These are phyloP conservation scores for Brachionichthys hirsutus DNA, from an alignment of 2,113 vertebrate species.

Conservation along the genomic window DNA sequence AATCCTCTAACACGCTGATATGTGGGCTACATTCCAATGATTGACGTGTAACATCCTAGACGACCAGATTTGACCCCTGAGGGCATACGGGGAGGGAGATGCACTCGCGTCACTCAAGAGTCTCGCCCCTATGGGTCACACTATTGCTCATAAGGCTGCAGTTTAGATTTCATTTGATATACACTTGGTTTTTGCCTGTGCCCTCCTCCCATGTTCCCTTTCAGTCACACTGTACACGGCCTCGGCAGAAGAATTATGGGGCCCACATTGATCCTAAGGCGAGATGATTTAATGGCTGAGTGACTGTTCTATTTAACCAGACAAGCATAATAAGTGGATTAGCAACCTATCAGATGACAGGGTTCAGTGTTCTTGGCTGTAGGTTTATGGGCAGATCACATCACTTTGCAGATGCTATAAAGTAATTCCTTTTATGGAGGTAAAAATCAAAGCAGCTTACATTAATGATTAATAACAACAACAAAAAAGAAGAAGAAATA, in stretches of 20 bases:
- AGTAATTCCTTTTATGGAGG: background rate
- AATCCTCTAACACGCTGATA: conserved; percentile 54
- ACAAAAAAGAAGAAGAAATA: too few relatives aligned
- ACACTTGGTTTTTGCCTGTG: conserved; percentile 14
- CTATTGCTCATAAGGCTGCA: conserved; percentile 38
- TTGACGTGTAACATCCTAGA: conserved; percentile 58
- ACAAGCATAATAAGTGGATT: conserved; percentile 68
- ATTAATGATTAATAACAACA: background rate
- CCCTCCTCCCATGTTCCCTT: conserved; percentile 5
- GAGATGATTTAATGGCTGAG: conserved; percentile 65
- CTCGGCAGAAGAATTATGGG: conserved; percentile 27
- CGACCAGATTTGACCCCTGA: conserved; percentile 66
- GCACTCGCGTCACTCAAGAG: conserved; percentile 60
- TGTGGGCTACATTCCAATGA: conserved; percentile 69
- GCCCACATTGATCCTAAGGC: conserved; percentile 56
- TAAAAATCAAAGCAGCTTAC: background rate
- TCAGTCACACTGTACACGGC: conserved; percentile 15
- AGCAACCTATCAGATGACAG: conserved; percentile 68
- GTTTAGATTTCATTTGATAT: conserved; percentile 15
- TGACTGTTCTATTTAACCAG: conserved; percentile 63
- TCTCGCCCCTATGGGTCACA: conserved; percentile 9
- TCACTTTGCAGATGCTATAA: conserved; percentile 16
- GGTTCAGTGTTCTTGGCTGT: conserved; percentile 48
- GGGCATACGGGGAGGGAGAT: conserved; percentile 49
- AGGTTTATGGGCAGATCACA: conserved; percentile 46